Evolutionary conservation across 2,888 invertebrate species (phyloP), one percentile per base, ranked within the genome.

Genomic region (Tromatobia lineatoria): DNA sequence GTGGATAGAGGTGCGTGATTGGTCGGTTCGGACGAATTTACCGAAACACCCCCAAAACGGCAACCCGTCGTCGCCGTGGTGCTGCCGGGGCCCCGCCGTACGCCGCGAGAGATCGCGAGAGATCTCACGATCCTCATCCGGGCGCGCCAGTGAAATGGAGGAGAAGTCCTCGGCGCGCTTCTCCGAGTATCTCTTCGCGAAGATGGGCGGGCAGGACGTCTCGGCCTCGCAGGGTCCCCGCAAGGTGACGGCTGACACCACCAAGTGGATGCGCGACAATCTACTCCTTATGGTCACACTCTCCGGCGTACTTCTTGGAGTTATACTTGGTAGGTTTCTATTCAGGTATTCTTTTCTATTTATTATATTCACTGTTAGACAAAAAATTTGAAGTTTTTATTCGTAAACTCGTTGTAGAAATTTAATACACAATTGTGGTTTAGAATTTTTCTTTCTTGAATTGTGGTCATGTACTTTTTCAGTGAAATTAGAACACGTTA

Each of bases 151-250:
- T 91, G 90, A 92, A 90, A 93, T 93, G 93, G 93, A 93, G 90
- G 93, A 93, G 88, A 93, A 93, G 90, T 92, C 92, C 90, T 93
- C 93, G 90, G 92, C 93, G 86, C 90, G 91, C 87, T 96, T 96
- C 95, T 96, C 96, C 96, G 97, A 96, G 94, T 97, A 97, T 94
- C 95, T 96, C 94, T 97, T 97, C 94, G 96, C 96, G 94, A 97
- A 97, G 95, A 97, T 97, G 96, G 96, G 96, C 88, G 93, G 93
- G 88, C 93, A 93, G 90, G 93, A 93, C 88, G 93, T 93, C 90
- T 93, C 92, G 93, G 93, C 93, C 93, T 93, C 93, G 90, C 95
- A 95, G 87, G 96, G 96, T 87, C 95, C 95, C 87, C 94, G 95
- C 85, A 96, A 96, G 93, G 95, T 95, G 86, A 96, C 96, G 87